Conservation (phyloP, 2,888 invertebrate species). For the Suillia variegata region DNA sequence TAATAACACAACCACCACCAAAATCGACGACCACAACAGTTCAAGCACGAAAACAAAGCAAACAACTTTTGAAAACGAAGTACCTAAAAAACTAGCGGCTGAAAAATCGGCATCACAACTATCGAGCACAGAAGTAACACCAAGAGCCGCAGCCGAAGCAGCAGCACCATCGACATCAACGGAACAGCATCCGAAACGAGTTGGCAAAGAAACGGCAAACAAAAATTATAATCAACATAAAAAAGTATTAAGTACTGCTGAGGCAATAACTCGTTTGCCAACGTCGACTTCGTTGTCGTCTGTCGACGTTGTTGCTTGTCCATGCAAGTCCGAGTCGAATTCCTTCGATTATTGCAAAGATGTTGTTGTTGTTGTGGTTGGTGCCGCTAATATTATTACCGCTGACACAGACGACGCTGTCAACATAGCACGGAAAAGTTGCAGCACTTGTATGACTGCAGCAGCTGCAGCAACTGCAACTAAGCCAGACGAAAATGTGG, state of each 20-base stretch:
- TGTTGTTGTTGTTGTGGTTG: too few species aligned
- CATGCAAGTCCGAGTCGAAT: constrained; percentile 37
- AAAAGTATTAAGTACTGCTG: constrained; percentile 28
- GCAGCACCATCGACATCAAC: neutral
- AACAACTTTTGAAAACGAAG: constrained; percentile 28
- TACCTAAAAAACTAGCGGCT: constrained; percentile 24
- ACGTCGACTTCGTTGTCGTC: constrained; percentile 1
- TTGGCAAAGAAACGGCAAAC: constrained; percentile 3
- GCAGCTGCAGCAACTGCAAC: neutral
- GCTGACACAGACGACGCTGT: too few species aligned
- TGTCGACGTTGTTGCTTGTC: neutral
- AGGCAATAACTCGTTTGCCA: constrained; percentile 46
- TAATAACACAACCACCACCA: constrained; percentile 4
- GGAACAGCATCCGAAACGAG: neutral
- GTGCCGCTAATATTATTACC: too few species aligned
- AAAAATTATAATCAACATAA: constrained; percentile 20
- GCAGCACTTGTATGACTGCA: constrained; percentile 18
- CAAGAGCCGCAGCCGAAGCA: constrained; percentile 25
- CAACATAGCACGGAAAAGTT: constrained; percentile 4
- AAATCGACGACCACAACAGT: constrained; percentile 12
- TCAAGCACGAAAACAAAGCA: constrained; percentile 21
- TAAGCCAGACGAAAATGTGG: neutral
- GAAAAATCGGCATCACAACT: constrained; percentile 28
- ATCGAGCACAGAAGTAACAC: constrained; percentile 23
- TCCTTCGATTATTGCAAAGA: too few species aligned